Evolutionary conservation across 1,140 invertebrate species (phyloP), one percentile per base, ranked within the genome.

Genomic region (Diorhabda elongata): DNA sequence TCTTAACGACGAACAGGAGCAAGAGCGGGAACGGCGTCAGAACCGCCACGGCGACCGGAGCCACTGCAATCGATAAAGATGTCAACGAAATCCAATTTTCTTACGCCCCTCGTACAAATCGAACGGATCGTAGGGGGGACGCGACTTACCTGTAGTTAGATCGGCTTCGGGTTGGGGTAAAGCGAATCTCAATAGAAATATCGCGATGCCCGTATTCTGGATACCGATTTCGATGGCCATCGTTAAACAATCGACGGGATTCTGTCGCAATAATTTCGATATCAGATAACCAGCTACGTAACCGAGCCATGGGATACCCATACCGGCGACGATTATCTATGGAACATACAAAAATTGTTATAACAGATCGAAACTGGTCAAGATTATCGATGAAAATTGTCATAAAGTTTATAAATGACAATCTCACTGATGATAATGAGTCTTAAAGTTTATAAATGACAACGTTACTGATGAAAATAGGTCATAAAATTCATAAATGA

Each of bases 191-290:
- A 97, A 82, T 64, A 98, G 82, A 78, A 96, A 91, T 74, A 97
- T 95, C 0, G 94, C 87, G 71, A 97, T 93, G 26, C 95, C 96
- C 0, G 95, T 97, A 82, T 98, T 98, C 82, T 98, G 96, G 64
- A 98, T 90, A 57, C 96, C 96, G 9, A 95, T 96, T 84, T 98
- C 96, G 68, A 98, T 91, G 4, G 92, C 89, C 74, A 98, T 96
- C 3, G 96, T 93, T 2, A 95, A 82, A 5, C 89, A 83, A 77
- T 97, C 92, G 11, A 83, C 76, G 45, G 83, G 75, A 4, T 86
- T 79, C 80, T 92, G 91, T 58, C 85, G 82, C 8, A 87, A 85
- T 3, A 91, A 9, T 45, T 81, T 78, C 0, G 92, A 87, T 1
- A 86, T 45, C 4, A 74, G 56, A 64, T 86, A 90, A 43, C 94